Percentiles rank a stretch among this genome's conserved stretches.
phyloP scores from a whole-genome alignment of 2,797 vertebrate genomes.

The Macroramphosus scolopax region DNA sequence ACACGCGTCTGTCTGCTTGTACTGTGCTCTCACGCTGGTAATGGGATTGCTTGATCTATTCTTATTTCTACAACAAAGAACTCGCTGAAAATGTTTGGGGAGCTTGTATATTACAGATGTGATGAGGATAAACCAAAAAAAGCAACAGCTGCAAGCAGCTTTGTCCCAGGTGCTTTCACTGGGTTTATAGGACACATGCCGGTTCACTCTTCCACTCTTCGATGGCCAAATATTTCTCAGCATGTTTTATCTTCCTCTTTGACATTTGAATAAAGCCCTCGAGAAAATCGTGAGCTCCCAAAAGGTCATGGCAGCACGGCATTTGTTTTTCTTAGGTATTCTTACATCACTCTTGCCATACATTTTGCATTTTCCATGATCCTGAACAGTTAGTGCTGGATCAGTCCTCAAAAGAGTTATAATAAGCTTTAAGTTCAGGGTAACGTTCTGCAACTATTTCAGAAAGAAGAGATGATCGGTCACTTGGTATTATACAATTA shows the following conservation, averaged over 20 bases:
- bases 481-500: neutral
- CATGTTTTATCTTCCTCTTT: neutral
- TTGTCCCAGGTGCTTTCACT: too few species aligned
- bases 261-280: conserved; percentile 1
- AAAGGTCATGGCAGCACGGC: too few species aligned
- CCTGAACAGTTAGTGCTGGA: neutral
- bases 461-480: neutral
- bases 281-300: too few species aligned
- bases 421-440: neutral
- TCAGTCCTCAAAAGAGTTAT: neutral
- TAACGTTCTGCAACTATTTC: neutral
- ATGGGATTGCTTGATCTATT: conserved; percentile 25
- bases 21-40: conserved; percentile 27
- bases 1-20: conserved; percentile 29
- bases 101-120: conserved; percentile 8
- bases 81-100: conserved; percentile 17
- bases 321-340: too few species aligned
- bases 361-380: neutral
- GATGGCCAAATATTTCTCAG: neutral
- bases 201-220: too few species aligned
- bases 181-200: too few species aligned
- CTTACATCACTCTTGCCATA: too few species aligned
- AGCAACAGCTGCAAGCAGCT: neutral
- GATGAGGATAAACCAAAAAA: conserved; percentile 1
- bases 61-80: conserved; percentile 25